Base-by-base conservation (phyloP, 2,113 vertebrate species). In the Aplodontia rufa region DNA sequence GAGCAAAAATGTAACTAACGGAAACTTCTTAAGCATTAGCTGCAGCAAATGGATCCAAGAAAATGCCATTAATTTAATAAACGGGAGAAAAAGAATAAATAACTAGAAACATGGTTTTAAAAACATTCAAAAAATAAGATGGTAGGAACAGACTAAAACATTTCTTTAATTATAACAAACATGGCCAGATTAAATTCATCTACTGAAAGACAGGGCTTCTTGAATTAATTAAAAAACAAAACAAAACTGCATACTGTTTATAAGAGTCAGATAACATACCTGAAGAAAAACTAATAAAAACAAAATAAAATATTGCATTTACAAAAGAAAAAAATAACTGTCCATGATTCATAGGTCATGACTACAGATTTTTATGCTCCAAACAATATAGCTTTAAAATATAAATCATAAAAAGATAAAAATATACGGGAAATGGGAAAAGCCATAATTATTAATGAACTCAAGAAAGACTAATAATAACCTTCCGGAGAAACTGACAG, bases 61-160 rank as follows among this genome's bases (percentile, higher is more conserved):
- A 80, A 87, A 90, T 0, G 26, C 40, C n/a, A 64, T 24, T 83
- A 80, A 87, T 72, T 13, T 90, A 89, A 91, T 24, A 95, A 87
- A 91, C 30, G 26, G 45, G 92, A 90, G 40, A 9, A n/a, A 32
- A 5, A 9, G 4, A 14, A 35, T 10, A 76, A 72, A 68, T 22
- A 89, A 51, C 7, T 53, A 74, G 40, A 93, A 88, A 83, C 1
- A 66, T 19, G 45, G 6, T 64, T 9, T 42, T 40, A 87, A 87
- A 91, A 22, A 86, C 93, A 94, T 88, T 81, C 37, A 91, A 8
- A 91, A 89, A 92, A 64, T 64, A 62, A 96, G 32, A 51, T 16
- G 30, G 8, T 6, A 87, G 1, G 24, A 88, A 49, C 45, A 86
- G 49, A 19, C 26, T 74, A 71, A 96, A 93, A 55, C 2, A 28